These are phyloP conservation scores for Chromobotia macracanthus DNA, from an alignment of 2,797 vertebrate species.

Conservation along the genomic window DNA sequence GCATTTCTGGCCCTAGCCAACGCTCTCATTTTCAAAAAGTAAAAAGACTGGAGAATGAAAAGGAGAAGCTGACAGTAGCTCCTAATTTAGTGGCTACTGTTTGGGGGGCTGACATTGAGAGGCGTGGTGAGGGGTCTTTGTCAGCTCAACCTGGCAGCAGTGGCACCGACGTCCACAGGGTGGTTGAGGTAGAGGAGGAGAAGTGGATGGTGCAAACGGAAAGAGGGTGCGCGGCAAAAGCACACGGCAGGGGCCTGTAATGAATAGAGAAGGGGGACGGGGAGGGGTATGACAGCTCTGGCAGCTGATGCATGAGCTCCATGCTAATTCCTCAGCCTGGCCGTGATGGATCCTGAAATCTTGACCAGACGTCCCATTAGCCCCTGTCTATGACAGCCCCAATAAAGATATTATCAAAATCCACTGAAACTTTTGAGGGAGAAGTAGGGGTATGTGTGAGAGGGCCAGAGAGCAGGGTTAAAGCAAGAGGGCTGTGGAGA, in stretches of 20 bases:
- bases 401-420: conserved; percentile 84
- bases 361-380: conserved; percentile 99
- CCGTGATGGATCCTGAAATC: conserved; percentile 98
- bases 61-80: conserved; percentile 73
- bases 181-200: conserved; percentile 6
- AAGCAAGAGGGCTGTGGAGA: conserved; percentile 74
- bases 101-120: conserved; percentile 81
- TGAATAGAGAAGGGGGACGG: conserved; percentile 83
- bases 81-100: conserved; percentile 82
- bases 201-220: conserved; percentile 53
- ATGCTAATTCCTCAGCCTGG: conserved; percentile 92
- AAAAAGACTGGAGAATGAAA: conserved; percentile 65
- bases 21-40: conserved; percentile 58
- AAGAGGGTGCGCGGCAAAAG: conserved; percentile 28
- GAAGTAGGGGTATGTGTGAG: conserved; percentile 70
- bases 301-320: conserved; percentile 94
- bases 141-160: conserved; percentile 30
- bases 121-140: conserved; percentile 82
- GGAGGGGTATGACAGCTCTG: conserved; percentile 91
- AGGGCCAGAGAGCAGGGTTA: conserved; percentile 70
- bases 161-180: conserved; percentile 36
- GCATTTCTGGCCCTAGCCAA: conserved; percentile 21
- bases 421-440: conserved; percentile 66
- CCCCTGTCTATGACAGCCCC: conserved; percentile 93
- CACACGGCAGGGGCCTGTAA: conserved; percentile 74